Evolutionary conservation across 1,140 invertebrate genomes (phyloP), one percentile per base, ranked within the genome.

Genomic region (Microvelia longipes): DNA sequence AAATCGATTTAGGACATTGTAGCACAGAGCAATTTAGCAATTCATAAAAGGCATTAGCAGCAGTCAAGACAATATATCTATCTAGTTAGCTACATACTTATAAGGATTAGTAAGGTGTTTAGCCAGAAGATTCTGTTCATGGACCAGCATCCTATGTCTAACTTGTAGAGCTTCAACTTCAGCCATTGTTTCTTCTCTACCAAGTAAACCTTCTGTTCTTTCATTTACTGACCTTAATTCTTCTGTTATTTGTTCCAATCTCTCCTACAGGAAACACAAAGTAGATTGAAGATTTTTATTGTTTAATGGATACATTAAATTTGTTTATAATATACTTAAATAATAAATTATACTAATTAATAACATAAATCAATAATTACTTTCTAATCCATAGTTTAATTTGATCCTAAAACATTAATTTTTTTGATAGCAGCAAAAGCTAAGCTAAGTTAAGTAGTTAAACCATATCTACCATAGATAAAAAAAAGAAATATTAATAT

Each of bases 111-210:
- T n/a, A 24, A 73, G 62, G 66, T 68, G 76, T 69, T 80, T 79
- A 69, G 80, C 79, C 50, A 82, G 76, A 27, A 85, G 81, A 71
- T 76, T 81, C 76, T 85, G 83, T 75, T 85, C 84, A 28, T 79
- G 76, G 19, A 84, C 75, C 28, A 84, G 78, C 66, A 83, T 80
- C 15, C 81, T 77, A 71, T 83, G 82, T 65, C 81, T 77, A 14
- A 75, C 76, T 27, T 80, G 79, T 5, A 82, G 75, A n/a, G 78
- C 77, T 71, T 84, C 83, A 70, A 82, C 75, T 72, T 84, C 80
- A 27, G 73, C 73, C 27, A 69, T 72, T 29, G 81, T 77, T 73
- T 66, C 68, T 77, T 73, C 76, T 76, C 66, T 74, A 69, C 70
- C 27, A 68, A 81, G 77, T 61, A 85, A 74, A 65, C 83, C 80